Conservation (phyloP, 2,113 vertebrate genomes). For the Shinisaurus crocodilurus region DNA sequence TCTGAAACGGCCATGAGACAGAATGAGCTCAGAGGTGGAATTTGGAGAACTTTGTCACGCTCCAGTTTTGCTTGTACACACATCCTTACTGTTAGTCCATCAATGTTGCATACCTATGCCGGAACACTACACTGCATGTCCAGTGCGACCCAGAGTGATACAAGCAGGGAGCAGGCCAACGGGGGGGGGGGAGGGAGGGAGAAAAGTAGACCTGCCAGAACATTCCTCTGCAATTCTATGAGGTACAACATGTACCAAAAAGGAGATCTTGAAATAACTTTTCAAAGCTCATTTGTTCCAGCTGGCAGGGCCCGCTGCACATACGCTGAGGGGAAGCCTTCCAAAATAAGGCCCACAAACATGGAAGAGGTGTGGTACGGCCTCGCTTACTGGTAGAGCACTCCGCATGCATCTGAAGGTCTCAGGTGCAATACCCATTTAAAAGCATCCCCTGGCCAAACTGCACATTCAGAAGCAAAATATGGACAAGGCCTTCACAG, state of each 20-base stretch:
- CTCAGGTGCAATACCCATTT: too few relatives aligned
- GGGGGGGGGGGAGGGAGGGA: not conserved
- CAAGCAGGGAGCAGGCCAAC: not conserved
- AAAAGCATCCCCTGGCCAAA: conserved; percentile 32
- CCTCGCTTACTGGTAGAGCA: not conserved
- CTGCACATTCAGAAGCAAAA: conserved; percentile 29
- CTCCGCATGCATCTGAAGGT: not conserved
- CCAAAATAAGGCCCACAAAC: not conserved
- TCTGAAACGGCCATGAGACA: too few relatives aligned
- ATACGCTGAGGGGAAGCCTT: conserved; percentile 52
- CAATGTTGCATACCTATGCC: too few relatives aligned
- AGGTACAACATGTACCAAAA: conserved; percentile 68
- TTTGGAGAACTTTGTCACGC: too few relatives aligned
- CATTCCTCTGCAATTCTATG: conserved; percentile 66
- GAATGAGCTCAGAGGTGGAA: too few relatives aligned
- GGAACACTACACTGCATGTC: not conserved
- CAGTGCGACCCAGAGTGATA: not conserved
- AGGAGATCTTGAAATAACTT: conserved; percentile 64
- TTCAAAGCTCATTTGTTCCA: conserved; percentile 54
- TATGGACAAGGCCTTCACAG: too few relatives aligned
- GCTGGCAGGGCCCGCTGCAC: conserved; percentile 56
- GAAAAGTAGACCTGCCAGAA: conserved; percentile 59
- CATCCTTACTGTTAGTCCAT: too few relatives aligned
- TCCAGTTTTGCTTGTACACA: too few relatives aligned
- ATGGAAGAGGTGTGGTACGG: not conserved